A percentile compares a stretch with the other conserved stretches of the same genome.
These are phyloP conservation scores for Rhagonycha fulva DNA, from an alignment of 2,888 invertebrate species.

Conservation along the genomic window DNA sequence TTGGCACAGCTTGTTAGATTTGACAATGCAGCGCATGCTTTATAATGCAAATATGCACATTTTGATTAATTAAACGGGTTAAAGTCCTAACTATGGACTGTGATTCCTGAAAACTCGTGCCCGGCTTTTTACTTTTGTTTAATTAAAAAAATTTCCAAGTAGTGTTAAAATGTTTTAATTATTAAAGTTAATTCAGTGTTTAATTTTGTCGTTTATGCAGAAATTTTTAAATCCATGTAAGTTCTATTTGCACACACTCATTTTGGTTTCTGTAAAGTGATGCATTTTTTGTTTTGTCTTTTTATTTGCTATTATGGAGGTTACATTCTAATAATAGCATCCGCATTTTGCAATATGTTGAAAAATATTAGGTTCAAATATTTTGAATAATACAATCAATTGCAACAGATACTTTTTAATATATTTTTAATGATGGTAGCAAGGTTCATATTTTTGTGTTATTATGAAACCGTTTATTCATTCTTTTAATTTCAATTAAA, in stretches of 20 bases:
- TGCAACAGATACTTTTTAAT: background rate
- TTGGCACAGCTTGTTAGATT: constrained; percentile 13
- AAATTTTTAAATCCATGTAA: background rate
- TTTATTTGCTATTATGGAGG: background rate
- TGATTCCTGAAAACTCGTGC: constrained; percentile 18
- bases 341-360: background rate
- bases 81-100: constrained; percentile 15
- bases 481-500: background rate
- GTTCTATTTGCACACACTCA: background rate
- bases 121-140: constrained; percentile 3
- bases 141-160: background rate
- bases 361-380: background rate
- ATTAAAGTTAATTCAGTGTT: background rate
- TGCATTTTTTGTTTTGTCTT: background rate
- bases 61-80: constrained; percentile 18
- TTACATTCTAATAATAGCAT: background rate
- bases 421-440: background rate
- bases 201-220: background rate
- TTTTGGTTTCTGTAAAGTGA: background rate
- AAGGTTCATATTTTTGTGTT: background rate
- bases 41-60: constrained; percentile 22
- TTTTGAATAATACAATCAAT: background rate
- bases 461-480: background rate
- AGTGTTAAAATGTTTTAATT: background rate
- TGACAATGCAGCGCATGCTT: constrained; percentile 20